A percentile compares a stretch with the other conserved stretches of the same genome.
Conservation (phyloP, 2,888 invertebrate species). For the Tiliacea citrago region DNA sequence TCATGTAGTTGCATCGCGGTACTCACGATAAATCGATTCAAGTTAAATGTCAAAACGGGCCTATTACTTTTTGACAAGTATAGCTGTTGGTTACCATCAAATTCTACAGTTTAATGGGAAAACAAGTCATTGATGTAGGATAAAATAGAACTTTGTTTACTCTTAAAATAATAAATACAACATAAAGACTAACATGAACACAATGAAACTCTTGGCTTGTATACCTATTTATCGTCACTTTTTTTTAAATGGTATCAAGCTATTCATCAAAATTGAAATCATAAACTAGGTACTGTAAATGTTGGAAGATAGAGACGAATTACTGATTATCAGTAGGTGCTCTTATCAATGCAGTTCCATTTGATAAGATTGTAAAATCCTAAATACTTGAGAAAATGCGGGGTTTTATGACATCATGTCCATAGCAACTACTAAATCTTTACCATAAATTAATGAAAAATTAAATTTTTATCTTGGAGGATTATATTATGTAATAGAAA, state of each 20-base stretch:
- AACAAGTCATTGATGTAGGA: background rate
- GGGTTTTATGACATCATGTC: background rate
- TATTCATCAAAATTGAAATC: background rate
- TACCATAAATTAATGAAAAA: background rate
- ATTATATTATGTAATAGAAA: background rate
- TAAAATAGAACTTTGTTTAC: constrained; percentile 20
- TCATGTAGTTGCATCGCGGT: no score
- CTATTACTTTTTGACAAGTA: no score
- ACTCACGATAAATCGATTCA: no score
- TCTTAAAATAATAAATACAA: constrained; percentile 51
- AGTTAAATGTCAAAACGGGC: no score
- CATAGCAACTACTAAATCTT: background rate
- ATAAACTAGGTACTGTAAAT: background rate
- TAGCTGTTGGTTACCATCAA: background rate
- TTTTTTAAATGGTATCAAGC: constrained; percentile 19
- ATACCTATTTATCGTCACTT: constrained; percentile 1
- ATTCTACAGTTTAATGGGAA: background rate
- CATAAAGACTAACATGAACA: constrained; percentile 59
- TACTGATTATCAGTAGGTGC: constrained; percentile 1
- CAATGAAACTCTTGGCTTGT: constrained; percentile 50
- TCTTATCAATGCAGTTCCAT: constrained; percentile 21
- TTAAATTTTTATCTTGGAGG: background rate
- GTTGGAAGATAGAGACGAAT: background rate
- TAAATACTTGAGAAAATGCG: background rate
- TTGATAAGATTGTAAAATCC: background rate